Percentiles rank a stretch among this genome's conserved stretches.
phyloP scores from a whole-genome alignment of 2,888 invertebrate species.

The Orgyia antiqua region DNA sequence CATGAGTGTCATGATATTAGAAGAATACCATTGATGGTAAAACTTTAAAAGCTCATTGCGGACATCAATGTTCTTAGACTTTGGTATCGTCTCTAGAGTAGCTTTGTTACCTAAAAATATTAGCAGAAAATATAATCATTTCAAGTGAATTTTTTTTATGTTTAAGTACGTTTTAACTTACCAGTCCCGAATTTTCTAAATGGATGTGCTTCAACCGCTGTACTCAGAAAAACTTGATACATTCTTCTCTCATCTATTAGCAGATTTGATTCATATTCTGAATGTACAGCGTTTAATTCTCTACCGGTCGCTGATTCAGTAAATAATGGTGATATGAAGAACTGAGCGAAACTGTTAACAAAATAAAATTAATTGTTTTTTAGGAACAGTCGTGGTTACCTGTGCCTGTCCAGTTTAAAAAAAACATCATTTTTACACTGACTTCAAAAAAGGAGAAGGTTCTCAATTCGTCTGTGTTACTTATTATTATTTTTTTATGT shows the following conservation, averaged over 20 bases:
- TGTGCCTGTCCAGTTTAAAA: too few relatives aligned
- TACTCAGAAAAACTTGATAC: conserved; percentile 92
- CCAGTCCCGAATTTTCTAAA: conserved; percentile 97
- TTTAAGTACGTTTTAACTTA: too few relatives aligned
- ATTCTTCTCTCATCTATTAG: conserved; percentile 91
- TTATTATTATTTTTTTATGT: too few relatives aligned
- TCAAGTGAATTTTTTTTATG: too few relatives aligned
- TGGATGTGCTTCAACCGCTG: conserved; percentile 87
- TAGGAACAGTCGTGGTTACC: too few relatives aligned
- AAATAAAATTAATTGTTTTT: too few relatives aligned
- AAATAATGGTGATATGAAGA: conserved; percentile 95
- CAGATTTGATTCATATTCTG: conserved; percentile 97
- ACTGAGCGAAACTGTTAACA: conserved; percentile 92
- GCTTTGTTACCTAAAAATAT: conserved; percentile 81
- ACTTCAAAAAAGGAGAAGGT: too few relatives aligned
- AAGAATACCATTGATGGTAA: conserved; percentile 94
- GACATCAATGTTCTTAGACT: conserved; percentile 89
- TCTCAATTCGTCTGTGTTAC: too few relatives aligned
- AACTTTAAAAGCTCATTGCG: conserved; percentile 92
- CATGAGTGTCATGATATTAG: conserved; percentile 95
- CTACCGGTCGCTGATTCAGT: conserved; percentile 94
- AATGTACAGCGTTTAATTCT: conserved; percentile 97
- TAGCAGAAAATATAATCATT: too few relatives aligned
- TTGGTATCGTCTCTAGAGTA: conserved; percentile 88
- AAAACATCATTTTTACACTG: too few relatives aligned